Evolutionary conservation across 2,797 vertebrate genomes (phyloP).

Genomic region (Muscicapa comitata): DNA sequence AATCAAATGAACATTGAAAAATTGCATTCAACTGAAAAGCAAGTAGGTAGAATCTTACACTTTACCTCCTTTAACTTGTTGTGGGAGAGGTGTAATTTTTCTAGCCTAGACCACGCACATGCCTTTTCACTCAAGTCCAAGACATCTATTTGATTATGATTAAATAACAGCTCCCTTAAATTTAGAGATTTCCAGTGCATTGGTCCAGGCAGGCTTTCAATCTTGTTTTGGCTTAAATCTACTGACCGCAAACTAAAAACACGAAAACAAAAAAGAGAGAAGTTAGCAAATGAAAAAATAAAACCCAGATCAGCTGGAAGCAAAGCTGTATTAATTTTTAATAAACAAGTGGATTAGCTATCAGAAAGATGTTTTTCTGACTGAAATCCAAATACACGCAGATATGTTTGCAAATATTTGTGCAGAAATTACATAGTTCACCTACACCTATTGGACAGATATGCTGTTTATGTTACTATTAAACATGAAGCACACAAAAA

Average conservation of each 20-base stretch:
- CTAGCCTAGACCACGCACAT: conserved; percentile 85
- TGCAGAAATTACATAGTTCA: neutral
- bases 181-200: conserved; percentile 84
- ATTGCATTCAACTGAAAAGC: neutral
- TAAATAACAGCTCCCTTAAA: conserved; percentile 91
- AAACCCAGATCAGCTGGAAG: neutral
- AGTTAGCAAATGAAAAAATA: neutral
- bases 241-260: conserved; percentile 84
- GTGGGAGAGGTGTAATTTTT: conserved; percentile 90
- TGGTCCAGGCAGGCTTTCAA: conserved; percentile 83
- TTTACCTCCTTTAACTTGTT: conserved; percentile 90
- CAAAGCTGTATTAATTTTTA: neutral
- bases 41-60: neutral
- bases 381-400: neutral
- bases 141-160: conserved; percentile 82
- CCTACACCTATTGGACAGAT: neutral
- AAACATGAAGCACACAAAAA: neutral
- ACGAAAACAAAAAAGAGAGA: neutral
- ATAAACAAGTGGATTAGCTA: neutral
- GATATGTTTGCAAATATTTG: neutral
- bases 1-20: neutral
- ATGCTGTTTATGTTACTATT: neutral
- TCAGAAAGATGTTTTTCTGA: neutral
- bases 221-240: conserved; percentile 88
- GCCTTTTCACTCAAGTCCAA: conserved; percentile 87